A percentile compares a stretch with the other conserved stretches of the same genome.
Conservation (phyloP, 2,797 vertebrate genomes). For the Pseudomugil gertrudae region DNA sequence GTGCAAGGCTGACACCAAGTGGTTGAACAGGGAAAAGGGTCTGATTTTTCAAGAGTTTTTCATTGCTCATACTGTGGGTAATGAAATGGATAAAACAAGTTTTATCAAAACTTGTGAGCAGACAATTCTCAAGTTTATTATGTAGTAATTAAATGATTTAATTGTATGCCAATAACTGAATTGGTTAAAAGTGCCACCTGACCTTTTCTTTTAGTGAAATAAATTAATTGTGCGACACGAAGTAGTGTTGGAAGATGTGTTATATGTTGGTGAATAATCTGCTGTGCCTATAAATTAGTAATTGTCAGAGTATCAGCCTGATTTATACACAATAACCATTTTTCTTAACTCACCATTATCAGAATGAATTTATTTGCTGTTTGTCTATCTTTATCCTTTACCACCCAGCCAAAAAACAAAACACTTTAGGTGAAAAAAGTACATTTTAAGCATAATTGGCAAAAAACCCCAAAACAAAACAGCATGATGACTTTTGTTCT, state of each 20-base stretch:
- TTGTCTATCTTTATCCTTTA: too few relatives aligned
- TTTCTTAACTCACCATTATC: too few relatives aligned
- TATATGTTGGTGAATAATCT: background rate
- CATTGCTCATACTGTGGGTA: too few relatives aligned
- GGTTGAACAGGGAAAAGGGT: slow-evolving; percentile 41
- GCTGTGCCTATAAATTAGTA: background rate
- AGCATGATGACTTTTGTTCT: background rate
- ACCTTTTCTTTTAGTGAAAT: background rate
- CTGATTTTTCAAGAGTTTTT: background rate
- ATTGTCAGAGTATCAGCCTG: background rate
- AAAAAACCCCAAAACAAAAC: too few relatives aligned
- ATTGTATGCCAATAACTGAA: background rate
- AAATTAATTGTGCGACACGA: background rate
- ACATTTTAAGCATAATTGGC: too few relatives aligned
- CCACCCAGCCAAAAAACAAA: too few relatives aligned
- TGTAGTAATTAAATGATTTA: background rate
- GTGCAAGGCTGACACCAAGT: slow-evolving; percentile 78
- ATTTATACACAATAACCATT: background rate
- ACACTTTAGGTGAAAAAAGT: background rate
- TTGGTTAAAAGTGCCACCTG: background rate
- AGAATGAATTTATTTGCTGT: too few relatives aligned
- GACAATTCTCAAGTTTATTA: background rate
- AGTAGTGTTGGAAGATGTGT: background rate
- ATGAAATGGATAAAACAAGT: too few relatives aligned
- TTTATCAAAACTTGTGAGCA: too few relatives aligned